Evolutionary conservation across 1,140 invertebrate genomes (phyloP).

Genomic region (Lamellibrachia luymesi): DNA sequence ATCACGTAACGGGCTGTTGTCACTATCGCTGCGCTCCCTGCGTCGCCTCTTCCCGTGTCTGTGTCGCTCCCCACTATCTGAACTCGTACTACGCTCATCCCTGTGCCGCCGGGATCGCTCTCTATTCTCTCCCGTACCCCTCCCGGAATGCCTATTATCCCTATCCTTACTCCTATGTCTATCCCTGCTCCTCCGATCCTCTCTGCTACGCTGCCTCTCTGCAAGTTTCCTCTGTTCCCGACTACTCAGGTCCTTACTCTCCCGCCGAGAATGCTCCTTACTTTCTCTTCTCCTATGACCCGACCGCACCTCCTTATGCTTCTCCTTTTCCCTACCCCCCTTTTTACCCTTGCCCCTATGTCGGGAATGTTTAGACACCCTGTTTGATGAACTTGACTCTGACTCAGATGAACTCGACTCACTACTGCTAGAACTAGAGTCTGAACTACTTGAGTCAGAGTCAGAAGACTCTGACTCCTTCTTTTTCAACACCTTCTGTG

Average conservation of each 20-base stretch:
- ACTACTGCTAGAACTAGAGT: neutral
- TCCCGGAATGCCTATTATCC: constrained; percentile 17
- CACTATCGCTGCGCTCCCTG: neutral
- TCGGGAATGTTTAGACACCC: neutral
- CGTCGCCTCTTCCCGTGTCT: neutral
- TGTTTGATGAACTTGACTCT: neutral
- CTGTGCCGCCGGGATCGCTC: neutral
- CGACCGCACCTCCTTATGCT: neutral
- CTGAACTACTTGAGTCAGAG: neutral
- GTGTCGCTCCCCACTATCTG: neutral
- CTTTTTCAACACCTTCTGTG: neutral
- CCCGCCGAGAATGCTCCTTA: neutral
- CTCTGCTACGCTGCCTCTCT: neutral
- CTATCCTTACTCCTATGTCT: constrained; percentile 13
- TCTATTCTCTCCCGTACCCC: constrained; percentile 15
- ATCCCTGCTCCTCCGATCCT: constrained; percentile 10
- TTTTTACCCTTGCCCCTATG: neutral
- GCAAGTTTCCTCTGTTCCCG: constrained; percentile 6
- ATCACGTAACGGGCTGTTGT: neutral
- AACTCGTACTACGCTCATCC: constrained; percentile 8
- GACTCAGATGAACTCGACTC: neutral
- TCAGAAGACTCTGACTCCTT: neutral
- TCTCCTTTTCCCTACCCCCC: neutral
- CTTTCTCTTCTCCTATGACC: neutral
- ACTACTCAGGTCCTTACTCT: neutral